These are phyloP conservation scores for Drosophila mayri DNA, from an alignment of 1,140 invertebrate species.

Conservation along the genomic window DNA sequence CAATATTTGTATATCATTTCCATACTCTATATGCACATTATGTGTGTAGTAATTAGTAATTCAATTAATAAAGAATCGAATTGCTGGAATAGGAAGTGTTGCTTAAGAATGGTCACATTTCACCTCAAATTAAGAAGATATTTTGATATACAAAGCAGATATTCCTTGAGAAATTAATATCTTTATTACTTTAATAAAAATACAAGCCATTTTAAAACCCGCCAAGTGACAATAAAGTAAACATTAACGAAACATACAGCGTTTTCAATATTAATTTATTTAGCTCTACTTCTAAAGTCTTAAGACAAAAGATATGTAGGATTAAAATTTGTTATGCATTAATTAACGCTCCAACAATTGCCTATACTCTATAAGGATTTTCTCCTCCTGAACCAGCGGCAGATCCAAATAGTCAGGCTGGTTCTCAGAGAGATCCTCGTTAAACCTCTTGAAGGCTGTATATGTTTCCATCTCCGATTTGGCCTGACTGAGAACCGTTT, in stretches of 20 bases:
- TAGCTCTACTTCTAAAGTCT: neutral
- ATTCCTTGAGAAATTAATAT: no score
- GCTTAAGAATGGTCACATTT: no score
- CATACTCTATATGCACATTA: neutral
- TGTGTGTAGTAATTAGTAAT: neutral
- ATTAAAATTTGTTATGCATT: neutral
- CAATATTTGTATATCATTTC: neutral
- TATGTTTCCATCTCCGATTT: slow-evolving; percentile 55
- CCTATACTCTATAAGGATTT: slow-evolving; percentile 87
- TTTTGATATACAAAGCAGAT: no score
- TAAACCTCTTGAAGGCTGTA: slow-evolving; percentile 86
- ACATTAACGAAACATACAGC: no score
- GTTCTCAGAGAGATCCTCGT: slow-evolving; percentile 86
- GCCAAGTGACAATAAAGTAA: no score
- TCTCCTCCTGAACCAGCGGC: slow-evolving; percentile 87
- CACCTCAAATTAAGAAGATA: no score
- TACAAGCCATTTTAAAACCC: no score
- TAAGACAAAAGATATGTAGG: no score
- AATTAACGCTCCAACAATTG: slow-evolving; percentile 85
- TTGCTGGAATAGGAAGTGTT: no score
- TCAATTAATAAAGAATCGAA: neutral
- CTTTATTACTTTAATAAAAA: no score
- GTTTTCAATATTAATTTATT: no score
- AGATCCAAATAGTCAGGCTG: slow-evolving; percentile 88
- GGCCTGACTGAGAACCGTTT: slow-evolving; percentile 41